Evolutionary conservation across 2,888 invertebrate genomes (phyloP), one percentile per base, ranked within the genome.

Genomic region (Trisateles emortualis): DNA sequence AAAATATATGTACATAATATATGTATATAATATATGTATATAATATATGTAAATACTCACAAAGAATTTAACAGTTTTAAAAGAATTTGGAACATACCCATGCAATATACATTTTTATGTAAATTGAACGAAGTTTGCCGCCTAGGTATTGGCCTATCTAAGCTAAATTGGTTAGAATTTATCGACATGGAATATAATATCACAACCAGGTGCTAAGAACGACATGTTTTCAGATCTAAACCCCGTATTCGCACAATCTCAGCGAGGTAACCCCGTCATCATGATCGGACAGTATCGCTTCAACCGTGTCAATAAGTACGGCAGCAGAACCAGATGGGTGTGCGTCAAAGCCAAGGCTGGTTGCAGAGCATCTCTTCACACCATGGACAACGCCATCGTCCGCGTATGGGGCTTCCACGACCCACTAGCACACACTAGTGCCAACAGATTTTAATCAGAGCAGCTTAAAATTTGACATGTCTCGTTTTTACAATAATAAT

Each of bases 251-350:
- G 92, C 90, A 1, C 85, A 86, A 65, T 92, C 92, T 2, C 90
- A 91, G 63, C 87, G 92, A 10, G 92, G 92, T 10, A 92, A 92
- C 53, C 90, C 92, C 0, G 92, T 92, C 30, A 92, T 92, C 29
- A 91, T 92, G 91, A 92, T 92, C 55, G 92, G 92, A 11, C 89
- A 87, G 72, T 92, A 92, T 65, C 84, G 92, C 0, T 92, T 92
- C 66, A 92, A 92, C 66, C 84, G 92, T 13, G 92, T 92, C 29
- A 92, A 92, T 59, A 91, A 91, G 56, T 89, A 89, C 56, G 92
- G 92, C 42, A 86, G 86, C 62, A 78, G 90, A 19, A 90, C 83
- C 0, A 76, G 92, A 72, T 92, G 92, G 92, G 91, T 92, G 32
- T 92, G 92, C 72, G 92, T 92, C 11, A 92, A 92, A 62, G 91